Conservation (phyloP, 1,140 invertebrate species). For the Polypedilum pembai region DNA sequence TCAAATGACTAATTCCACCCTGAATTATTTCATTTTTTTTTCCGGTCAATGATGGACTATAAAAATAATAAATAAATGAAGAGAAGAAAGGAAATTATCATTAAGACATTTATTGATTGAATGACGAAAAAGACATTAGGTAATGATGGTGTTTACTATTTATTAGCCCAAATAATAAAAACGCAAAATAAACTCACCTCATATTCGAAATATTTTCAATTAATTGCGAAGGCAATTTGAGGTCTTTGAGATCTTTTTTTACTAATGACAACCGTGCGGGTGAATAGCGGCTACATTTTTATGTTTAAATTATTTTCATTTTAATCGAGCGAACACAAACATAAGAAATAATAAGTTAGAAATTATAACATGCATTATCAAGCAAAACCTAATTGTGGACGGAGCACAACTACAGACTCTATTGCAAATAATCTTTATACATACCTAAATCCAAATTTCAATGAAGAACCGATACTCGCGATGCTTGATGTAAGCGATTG, state of each 20-base stretch:
- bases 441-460: conserved; percentile 80
- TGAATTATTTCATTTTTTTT: conserved; percentile 83
- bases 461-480: conserved; percentile 64
- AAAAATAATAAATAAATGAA: conserved; percentile 35
- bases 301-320: conserved; percentile 31
- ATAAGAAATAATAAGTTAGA: conserved; percentile 32
- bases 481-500: conserved; percentile 66
- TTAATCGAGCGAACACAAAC: conserved; percentile 42
- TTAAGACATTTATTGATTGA: no score
- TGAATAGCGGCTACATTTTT: conserved; percentile 62
- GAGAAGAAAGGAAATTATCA: no score
- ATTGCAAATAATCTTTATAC: conserved; percentile 34
- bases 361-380: conserved; percentile 29
- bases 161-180: neutral
- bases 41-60: conserved; percentile 69
- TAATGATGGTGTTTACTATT: neutral
- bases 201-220: conserved; percentile 64
- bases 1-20: conserved; percentile 74
- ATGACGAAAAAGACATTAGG: neutral
- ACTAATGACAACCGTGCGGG: conserved; percentile 61
- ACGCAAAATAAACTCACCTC: conserved; percentile 53
- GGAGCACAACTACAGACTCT: conserved; percentile 29
- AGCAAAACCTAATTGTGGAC: conserved; percentile 30
- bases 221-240: conserved; percentile 61
- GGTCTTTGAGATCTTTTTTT: conserved; percentile 62